Evolutionary conservation across 2,113 vertebrate genomes (phyloP).

Genomic region (Ophthalmolycus amberensis): DNA sequence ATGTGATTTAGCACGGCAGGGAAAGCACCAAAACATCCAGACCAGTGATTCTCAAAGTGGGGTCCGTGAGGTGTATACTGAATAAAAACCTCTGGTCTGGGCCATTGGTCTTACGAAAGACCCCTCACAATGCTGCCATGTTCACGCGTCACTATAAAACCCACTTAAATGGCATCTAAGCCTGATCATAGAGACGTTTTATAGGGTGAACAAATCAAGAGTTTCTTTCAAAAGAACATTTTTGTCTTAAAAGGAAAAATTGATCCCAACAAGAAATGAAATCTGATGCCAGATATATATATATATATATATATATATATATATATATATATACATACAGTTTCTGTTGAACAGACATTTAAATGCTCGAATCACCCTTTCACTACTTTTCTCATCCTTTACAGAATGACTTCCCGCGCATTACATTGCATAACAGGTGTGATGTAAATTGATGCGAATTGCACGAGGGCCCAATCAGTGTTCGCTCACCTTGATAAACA

Average conservation of each 20-base stretch:
- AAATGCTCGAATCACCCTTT: not conserved
- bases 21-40: not conserved
- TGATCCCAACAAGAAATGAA: not conserved
- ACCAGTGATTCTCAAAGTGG: not conserved
- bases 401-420: not conserved
- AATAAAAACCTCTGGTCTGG: not conserved
- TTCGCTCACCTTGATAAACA: slow-evolving; percentile 43
- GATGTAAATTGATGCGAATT: slow-evolving; percentile 2
- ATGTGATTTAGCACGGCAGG: not conserved
- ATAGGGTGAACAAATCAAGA: not conserved
- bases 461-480: not conserved
- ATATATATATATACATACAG: not conserved
- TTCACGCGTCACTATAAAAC: slow-evolving; percentile 14
- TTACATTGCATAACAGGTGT: slow-evolving; percentile 27
- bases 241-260: not conserved
- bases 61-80: not conserved
- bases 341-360: not conserved
- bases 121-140: slow-evolving; percentile 20
- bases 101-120: slow-evolving; percentile 13
- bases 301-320: too few relatives aligned
- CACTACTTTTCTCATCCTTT: not conserved
- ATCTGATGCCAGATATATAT: too few relatives aligned
- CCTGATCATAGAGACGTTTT: not conserved
- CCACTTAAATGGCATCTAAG: not conserved
- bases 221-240: not conserved